phyloP scores from a whole-genome alignment of 1,140 invertebrate genomes.

The Drosophila orena region DNA sequence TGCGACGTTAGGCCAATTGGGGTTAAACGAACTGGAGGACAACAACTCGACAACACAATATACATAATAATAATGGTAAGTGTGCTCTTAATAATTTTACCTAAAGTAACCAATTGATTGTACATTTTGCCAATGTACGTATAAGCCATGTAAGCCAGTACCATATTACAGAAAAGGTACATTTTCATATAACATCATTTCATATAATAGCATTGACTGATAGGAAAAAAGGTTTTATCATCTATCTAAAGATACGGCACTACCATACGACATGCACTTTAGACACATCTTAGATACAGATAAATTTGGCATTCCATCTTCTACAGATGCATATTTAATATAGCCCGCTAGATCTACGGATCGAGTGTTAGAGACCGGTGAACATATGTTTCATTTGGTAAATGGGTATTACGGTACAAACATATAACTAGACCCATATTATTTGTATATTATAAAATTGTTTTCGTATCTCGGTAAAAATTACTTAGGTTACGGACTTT shows the following conservation, averaged over 20 bases:
- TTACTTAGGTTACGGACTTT: constrained; percentile 26
- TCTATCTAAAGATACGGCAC: not conserved
- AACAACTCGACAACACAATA: constrained; percentile 74
- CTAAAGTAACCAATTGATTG: not conserved
- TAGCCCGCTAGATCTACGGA: constrained; percentile 11
- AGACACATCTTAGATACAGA: constrained; percentile 16
- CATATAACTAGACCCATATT: constrained; percentile 24
- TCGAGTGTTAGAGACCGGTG: constrained; percentile 36
- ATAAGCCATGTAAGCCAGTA: no score
- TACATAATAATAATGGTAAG: not conserved
- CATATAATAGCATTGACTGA: not conserved
- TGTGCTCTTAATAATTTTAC: not conserved
- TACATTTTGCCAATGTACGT: no score
- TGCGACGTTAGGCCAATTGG: constrained; percentile 53
- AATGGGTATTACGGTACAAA: constrained; percentile 31
- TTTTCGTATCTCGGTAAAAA: not conserved
- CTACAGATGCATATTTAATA: constrained; percentile 22
- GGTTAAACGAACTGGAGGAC: constrained; percentile 37
- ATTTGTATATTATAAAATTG: constrained; percentile 5
- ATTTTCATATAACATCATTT: not conserved
- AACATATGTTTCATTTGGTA: not conserved
- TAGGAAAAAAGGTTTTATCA: not conserved
- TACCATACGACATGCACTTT: constrained; percentile 44
- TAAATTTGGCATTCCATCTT: constrained; percentile 19
- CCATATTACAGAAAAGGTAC: not conserved